These are phyloP conservation scores for Squalus acanthias DNA, from an alignment of 2,797 vertebrate species.

Conservation along the genomic window DNA sequence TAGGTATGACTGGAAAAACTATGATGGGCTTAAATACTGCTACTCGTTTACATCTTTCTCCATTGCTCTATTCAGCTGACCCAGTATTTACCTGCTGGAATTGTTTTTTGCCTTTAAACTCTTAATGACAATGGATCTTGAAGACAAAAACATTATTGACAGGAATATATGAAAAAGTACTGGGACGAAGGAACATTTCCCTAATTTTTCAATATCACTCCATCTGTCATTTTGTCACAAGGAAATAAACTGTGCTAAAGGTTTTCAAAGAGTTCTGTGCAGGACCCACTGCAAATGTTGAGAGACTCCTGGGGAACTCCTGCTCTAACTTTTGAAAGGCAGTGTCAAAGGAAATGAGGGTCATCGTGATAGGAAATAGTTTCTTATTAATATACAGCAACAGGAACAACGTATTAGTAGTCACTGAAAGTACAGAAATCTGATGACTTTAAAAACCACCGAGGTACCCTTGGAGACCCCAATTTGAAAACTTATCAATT, in stretches of 20 bases:
- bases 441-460: background rate
- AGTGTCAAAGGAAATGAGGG: background rate
- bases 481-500: slow-evolving; percentile 17
- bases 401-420: too few relatives aligned
- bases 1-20: background rate
- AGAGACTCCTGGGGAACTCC: background rate
- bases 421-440: background rate
- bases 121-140: background rate
- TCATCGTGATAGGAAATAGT: too few relatives aligned
- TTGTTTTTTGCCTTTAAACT: background rate
- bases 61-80: background rate
- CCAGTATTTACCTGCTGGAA: background rate
- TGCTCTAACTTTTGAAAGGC: background rate
- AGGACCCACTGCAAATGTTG: background rate
- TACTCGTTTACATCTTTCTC: background rate
- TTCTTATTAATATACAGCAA: background rate
- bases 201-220: background rate
- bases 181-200: background rate
- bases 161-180: background rate
- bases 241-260: background rate
- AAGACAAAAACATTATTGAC: background rate
- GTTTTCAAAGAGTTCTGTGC: background rate
- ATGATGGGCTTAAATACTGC: too few relatives aligned
- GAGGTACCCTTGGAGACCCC: background rate
- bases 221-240: background rate